phyloP scores from a whole-genome alignment of 2,797 vertebrate species.

The Mus caroli region DNA sequence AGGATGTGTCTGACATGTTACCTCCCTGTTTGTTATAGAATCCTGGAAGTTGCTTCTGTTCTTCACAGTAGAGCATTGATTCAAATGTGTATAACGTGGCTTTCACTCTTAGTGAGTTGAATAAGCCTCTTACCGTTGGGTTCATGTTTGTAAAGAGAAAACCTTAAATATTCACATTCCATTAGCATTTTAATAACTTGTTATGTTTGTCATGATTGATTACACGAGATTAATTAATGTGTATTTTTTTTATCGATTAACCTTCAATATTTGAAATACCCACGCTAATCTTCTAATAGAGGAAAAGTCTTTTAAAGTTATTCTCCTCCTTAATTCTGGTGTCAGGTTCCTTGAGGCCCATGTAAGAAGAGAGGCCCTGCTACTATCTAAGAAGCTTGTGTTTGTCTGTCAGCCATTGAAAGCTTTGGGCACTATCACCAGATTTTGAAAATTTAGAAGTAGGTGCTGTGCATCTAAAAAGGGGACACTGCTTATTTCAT shows the following conservation, averaged over 20 bases:
- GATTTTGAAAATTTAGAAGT: slow-evolving; percentile 11
- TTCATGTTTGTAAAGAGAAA: neutral
- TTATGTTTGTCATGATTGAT: slow-evolving; percentile 32
- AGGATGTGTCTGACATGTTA: neutral
- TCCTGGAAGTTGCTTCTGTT: slow-evolving; percentile 56
- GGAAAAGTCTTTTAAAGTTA: slow-evolving; percentile 31
- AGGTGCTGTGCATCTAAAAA: slow-evolving; percentile 24
- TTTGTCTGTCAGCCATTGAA: neutral
- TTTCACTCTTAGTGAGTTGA: slow-evolving; percentile 31
- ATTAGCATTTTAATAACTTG: slow-evolving; percentile 58
- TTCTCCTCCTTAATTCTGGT: neutral
- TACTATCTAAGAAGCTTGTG: neutral
- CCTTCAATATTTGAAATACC: slow-evolving; percentile 32
- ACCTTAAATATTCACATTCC: slow-evolving; percentile 67
- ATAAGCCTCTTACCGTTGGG: slow-evolving; percentile 16
- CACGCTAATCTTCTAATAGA: slow-evolving; percentile 12
- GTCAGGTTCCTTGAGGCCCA: neutral
- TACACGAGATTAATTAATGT: slow-evolving; percentile 40
- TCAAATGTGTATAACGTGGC: slow-evolving; percentile 29
- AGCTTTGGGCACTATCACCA: neutral
- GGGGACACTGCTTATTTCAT: neutral
- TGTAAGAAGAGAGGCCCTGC: neutral
- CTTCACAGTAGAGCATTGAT: slow-evolving; percentile 19
- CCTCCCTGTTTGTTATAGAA: slow-evolving; percentile 31
- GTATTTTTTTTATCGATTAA: slow-evolving; percentile 25